Evolutionary conservation across 2,113 vertebrate species (phyloP).

Genomic region (Otus sunia): DNA sequence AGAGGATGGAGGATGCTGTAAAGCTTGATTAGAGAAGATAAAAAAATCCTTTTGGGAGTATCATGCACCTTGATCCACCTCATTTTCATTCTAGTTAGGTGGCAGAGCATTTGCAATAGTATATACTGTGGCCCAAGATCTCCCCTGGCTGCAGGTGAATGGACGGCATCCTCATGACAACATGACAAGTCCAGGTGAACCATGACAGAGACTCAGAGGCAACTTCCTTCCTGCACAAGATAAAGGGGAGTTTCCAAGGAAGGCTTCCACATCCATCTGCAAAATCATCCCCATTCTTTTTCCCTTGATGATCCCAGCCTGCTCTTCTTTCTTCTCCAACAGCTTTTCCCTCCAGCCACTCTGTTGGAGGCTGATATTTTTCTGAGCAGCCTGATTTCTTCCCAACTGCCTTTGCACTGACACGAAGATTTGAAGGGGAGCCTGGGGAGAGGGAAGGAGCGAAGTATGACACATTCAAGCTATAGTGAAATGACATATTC

Average conservation of each 20-base stretch:
- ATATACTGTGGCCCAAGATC: neutral
- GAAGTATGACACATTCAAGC: constrained; percentile 6
- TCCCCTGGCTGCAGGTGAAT: neutral
- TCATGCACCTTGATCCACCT: neutral
- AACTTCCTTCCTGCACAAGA: neutral
- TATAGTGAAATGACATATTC: constrained; percentile 15
- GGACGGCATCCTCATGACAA: neutral
- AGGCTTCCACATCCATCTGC: neutral
- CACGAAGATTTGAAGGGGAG: constrained; percentile 9
- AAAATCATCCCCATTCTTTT: neutral
- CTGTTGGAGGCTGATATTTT: neutral
- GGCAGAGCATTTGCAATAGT: neutral
- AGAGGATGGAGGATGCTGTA: neutral
- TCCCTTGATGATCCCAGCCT: neutral
- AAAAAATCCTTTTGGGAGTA: neutral
- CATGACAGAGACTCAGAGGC: neutral
- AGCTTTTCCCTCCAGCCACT: constrained; percentile 16
- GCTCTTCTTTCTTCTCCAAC: neutral
- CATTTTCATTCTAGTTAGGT: neutral
- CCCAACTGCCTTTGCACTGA: neutral
- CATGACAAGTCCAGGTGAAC: neutral
- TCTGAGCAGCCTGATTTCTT: neutral
- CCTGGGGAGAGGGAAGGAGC: neutral
- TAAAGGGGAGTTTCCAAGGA: neutral
- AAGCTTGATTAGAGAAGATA: neutral